These are phyloP conservation scores for Brassicogethes aeneus DNA, from an alignment of 2,888 invertebrate species.

Conservation along the genomic window DNA sequence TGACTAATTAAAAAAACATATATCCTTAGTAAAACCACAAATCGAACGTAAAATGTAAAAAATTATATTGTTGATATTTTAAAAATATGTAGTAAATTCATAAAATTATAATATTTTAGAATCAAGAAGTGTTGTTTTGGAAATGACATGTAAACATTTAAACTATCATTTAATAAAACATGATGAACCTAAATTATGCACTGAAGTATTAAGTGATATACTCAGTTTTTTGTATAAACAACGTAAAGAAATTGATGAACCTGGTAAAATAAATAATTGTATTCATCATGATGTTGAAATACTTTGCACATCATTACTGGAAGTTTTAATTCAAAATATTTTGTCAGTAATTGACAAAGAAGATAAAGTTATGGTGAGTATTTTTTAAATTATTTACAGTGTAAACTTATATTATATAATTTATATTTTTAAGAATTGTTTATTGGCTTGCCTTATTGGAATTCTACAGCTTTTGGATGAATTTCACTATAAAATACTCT, in stretches of 20 bases:
- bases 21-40: too few species aligned
- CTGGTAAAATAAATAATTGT: conserved; percentile 51
- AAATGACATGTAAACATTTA: conserved; percentile 77
- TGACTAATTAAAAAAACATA: too few species aligned
- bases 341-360: conserved; percentile 70
- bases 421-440: conserved; percentile 53
- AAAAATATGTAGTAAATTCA: background rate
- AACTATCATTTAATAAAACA: conserved; percentile 72
- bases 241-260: conserved; percentile 40
- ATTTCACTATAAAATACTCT: conserved; percentile 76
- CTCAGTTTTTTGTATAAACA: conserved; percentile 55
- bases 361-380: conserved; percentile 46
- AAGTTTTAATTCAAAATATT: conserved; percentile 79
- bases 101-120: conserved; percentile 45
- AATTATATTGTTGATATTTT: background rate
- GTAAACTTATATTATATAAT: background rate
- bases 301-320: conserved; percentile 68
- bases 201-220: conserved; percentile 81
- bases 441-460: conserved; percentile 81
- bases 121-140: conserved; percentile 73
- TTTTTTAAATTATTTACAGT: conserved; percentile 2
- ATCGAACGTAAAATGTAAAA: too few species aligned
- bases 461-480: conserved; percentile 79
- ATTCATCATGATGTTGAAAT: conserved; percentile 75
- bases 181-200: conserved; percentile 75